These are phyloP conservation scores for Escarpia spicata DNA, from an alignment of 2,888 invertebrate genomes.

Conservation along the genomic window DNA sequence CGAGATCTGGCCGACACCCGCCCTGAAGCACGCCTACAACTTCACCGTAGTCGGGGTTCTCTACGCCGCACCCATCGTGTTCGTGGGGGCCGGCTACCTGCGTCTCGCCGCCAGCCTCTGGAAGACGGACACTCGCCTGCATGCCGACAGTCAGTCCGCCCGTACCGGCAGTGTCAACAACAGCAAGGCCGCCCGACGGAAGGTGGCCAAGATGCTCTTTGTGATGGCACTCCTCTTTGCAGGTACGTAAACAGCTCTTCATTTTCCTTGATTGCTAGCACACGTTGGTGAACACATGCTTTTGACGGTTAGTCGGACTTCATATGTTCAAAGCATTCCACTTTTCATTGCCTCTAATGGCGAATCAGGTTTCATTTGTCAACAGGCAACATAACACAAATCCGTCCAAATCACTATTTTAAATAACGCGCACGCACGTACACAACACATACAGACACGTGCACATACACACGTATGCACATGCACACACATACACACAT, in stretches of 20 bases:
- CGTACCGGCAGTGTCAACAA: not conserved
- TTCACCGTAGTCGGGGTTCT: constrained; percentile 22
- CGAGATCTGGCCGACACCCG: constrained; percentile 32
- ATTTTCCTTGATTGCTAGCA: too few relatives aligned
- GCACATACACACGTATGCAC: too few relatives aligned
- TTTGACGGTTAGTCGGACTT: too few relatives aligned
- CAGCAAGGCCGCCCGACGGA: not conserved
- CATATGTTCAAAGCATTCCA: too few relatives aligned
- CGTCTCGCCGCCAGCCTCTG: not conserved
- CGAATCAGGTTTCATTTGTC: too few relatives aligned
- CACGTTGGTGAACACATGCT: too few relatives aligned
- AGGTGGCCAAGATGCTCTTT: constrained; percentile 42
- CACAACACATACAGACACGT: too few relatives aligned
- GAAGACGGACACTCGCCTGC: not conserved
- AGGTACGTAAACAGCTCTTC: not conserved
- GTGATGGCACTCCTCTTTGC: constrained; percentile 41
- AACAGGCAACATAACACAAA: too few relatives aligned
- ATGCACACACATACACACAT: too few relatives aligned
- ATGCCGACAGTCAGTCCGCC: not conserved
- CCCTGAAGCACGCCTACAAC: constrained; percentile 36
- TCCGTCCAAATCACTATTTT: too few relatives aligned
- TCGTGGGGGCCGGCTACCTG: constrained; percentile 36
- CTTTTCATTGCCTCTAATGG: too few relatives aligned
- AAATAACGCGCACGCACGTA: too few relatives aligned
- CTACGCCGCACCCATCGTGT: constrained; percentile 36